Conservation (phyloP, 2,113 vertebrate genomes). For the Ascaphus truei region DNA sequence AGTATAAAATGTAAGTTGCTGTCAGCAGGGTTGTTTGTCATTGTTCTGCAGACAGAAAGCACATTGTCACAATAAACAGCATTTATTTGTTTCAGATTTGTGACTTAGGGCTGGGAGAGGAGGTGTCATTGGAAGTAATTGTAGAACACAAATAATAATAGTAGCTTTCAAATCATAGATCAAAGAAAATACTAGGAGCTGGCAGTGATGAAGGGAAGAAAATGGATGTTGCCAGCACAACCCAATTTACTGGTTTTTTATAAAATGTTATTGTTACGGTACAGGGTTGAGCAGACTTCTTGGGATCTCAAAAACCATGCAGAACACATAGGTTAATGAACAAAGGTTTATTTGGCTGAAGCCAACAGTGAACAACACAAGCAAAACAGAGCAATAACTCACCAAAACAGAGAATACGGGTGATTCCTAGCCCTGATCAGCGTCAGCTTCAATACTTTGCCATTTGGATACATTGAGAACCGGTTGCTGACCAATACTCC, state of each 20-base stretch:
- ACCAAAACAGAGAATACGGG: too few species aligned
- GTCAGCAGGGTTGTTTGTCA: constrained; percentile 62
- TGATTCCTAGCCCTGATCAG: too few species aligned
- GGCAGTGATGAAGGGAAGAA: constrained; percentile 59
- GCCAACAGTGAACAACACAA: too few species aligned
- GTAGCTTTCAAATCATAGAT: constrained; percentile 65
- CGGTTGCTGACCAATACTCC: too few species aligned
- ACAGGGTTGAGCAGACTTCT: too few species aligned
- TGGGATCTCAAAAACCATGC: too few species aligned
- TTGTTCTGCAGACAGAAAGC: constrained; percentile 64
- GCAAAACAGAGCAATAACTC: too few species aligned
- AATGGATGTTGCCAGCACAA: constrained; percentile 55
- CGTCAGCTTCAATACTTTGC: too few species aligned
- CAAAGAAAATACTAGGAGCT: constrained; percentile 61
- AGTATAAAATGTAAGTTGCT: constrained; percentile 49
- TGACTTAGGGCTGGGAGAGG: constrained; percentile 60
- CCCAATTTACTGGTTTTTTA: constrained; percentile 56
- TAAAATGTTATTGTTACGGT: constrained; percentile 38
- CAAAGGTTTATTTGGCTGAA: too few species aligned
- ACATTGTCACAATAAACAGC: constrained; percentile 68
- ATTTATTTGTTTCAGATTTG: constrained; percentile 66
- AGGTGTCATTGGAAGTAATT: constrained; percentile 61
- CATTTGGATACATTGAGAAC: too few species aligned
- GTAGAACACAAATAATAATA: constrained; percentile 72
- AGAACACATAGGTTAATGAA: too few species aligned